Evolutionary conservation across 2,113 vertebrate genomes (phyloP).

Genomic region (Thalassarche chlororhynchos): DNA sequence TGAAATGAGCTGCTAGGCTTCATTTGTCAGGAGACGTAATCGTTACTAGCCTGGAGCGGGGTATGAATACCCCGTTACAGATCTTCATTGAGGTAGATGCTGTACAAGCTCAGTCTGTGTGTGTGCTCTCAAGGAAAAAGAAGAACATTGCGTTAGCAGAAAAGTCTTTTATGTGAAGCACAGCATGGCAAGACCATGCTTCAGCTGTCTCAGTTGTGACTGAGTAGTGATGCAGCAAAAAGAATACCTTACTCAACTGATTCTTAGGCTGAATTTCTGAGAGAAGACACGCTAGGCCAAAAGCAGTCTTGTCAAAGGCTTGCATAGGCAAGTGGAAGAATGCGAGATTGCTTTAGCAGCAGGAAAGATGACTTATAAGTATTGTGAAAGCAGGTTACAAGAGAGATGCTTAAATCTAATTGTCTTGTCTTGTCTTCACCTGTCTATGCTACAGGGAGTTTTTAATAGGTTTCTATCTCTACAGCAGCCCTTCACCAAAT

Average conservation of each 20-base stretch:
- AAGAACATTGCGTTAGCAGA: not conserved
- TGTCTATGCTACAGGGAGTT: not conserved
- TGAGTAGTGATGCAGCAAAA: not conserved
- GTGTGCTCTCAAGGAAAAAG: not conserved
- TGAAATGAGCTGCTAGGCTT: not conserved
- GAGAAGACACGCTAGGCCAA: accelerated
- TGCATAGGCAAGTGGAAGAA: not conserved
- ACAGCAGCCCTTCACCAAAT: not conserved
- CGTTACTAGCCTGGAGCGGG: not conserved
- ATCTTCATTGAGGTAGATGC: not conserved
- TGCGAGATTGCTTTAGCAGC: not conserved
- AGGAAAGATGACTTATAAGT: not conserved
- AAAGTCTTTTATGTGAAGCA: accelerated
- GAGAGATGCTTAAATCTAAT: not conserved
- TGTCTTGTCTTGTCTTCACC: not conserved
- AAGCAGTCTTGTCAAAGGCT: not conserved
- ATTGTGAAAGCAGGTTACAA: not conserved
- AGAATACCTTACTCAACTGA: not conserved
- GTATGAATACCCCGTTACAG: not conserved
- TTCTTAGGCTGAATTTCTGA: not conserved
- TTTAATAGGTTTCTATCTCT: not conserved
- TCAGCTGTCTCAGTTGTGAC: accelerated
- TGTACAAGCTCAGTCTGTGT: not conserved
- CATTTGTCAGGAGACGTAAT: accelerated
- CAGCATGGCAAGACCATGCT: accelerated